These are phyloP conservation scores for Sorex maritimensis DNA, from an alignment of 2,797 vertebrate species.

Conservation along the genomic window DNA sequence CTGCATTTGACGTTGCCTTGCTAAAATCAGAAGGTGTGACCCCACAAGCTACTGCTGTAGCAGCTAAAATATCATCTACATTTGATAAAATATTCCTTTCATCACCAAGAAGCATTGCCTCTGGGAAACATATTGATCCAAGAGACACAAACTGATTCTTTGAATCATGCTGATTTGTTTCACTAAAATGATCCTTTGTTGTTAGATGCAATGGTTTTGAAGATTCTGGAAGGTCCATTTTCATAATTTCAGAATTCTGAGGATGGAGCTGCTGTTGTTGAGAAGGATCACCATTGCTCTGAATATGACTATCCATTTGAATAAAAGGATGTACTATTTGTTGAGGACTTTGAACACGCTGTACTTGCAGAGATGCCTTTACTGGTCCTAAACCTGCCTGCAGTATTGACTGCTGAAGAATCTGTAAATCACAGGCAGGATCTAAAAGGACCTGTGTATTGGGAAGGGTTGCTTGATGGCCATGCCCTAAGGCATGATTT, in stretches of 20 bases:
- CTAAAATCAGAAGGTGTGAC: slow-evolving; percentile 97
- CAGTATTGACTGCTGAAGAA: slow-evolving; percentile 96
- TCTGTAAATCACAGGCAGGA: slow-evolving; percentile 94
- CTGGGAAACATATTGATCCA: slow-evolving; percentile 98
- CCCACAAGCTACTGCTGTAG: slow-evolving; percentile 97
- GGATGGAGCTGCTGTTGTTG: slow-evolving; percentile 93
- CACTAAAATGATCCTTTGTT: slow-evolving; percentile 94
- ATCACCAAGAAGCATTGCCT: slow-evolving; percentile 97
- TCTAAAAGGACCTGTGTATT: slow-evolving; percentile 96
- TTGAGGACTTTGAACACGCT: slow-evolving; percentile 93
- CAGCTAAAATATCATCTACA: slow-evolving; percentile 98
- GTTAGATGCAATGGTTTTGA: slow-evolving; percentile 92
- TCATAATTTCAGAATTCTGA: slow-evolving; percentile 93
- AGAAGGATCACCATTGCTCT: slow-evolving; percentile 91
- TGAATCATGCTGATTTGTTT: slow-evolving; percentile 93
- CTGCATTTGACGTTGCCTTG: slow-evolving; percentile 94
- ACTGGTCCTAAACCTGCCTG: slow-evolving; percentile 92
- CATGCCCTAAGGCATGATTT: slow-evolving; percentile 91
- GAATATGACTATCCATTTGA: slow-evolving; percentile 95
- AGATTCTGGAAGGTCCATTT: slow-evolving; percentile 93
- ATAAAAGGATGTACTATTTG: slow-evolving; percentile 94
- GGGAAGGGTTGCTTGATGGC: slow-evolving; percentile 94
- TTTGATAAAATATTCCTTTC: slow-evolving; percentile 98
- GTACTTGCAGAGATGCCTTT: slow-evolving; percentile 93
- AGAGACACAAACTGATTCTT: slow-evolving; percentile 97